These are phyloP conservation scores for Pteruthius melanotis DNA, from an alignment of 2,113 vertebrate genomes.

Conservation along the genomic window DNA sequence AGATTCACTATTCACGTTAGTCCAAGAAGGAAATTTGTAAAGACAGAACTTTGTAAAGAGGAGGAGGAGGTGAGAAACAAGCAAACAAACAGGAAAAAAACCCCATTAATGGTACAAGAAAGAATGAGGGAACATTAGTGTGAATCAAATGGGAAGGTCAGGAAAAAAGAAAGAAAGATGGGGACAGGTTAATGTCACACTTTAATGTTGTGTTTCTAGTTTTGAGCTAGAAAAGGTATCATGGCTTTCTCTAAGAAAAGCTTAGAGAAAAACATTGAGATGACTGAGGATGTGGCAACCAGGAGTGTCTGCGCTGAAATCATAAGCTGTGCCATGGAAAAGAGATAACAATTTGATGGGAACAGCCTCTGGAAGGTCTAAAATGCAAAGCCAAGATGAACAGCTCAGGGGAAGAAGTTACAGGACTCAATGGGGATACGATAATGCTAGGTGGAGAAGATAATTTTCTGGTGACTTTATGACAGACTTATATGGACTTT, in stretches of 20 bases:
- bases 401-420: neutral
- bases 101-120: neutral
- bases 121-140: neutral
- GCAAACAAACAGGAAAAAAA: neutral
- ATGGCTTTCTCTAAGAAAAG: neutral
- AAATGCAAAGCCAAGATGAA: neutral
- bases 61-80: neutral
- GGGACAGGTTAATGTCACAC: too few relatives aligned
- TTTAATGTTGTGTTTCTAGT: neutral
- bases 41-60: neutral
- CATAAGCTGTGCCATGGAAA: neutral
- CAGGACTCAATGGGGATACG: neutral
- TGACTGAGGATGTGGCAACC: neutral
- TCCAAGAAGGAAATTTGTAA: neutral
- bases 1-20: neutral
- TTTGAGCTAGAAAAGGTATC: neutral
- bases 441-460: neutral
- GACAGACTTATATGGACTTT: neutral
- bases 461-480: neutral
- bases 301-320: neutral
- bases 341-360: neutral
- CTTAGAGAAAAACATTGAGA: neutral
- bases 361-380: neutral
- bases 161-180: neutral
- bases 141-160: neutral